Base-by-base conservation (phyloP, 2,113 vertebrate species). In the Eulemur rufifrons region DNA sequence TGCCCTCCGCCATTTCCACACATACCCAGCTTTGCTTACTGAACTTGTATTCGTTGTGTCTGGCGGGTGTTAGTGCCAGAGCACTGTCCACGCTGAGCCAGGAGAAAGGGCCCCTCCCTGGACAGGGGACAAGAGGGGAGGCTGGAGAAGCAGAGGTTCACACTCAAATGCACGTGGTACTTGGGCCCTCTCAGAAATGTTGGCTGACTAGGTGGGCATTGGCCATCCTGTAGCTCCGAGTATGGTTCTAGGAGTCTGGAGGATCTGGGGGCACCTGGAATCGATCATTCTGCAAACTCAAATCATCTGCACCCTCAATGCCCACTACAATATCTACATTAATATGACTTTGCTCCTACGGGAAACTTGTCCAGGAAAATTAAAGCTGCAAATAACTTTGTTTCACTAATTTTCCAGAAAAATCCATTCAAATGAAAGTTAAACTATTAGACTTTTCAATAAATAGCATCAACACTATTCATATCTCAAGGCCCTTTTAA, bases 151-250 rank as follows among this genome's bases (percentile, higher is more conserved):
- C 23, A 42, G 59, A 47, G 23, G 50, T 29, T 39, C 42, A 27
- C 21, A 18, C 14, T 15, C 42, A 61, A 77, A 32, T 2, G 32
- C 50, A 69, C 42, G 59, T 10, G 8, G 42, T 14, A 34, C 50
- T 13, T 5, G 7, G 52, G 88, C 42, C 73, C 10, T 37, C 69
- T 50, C 50, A 18, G 61, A 95, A 59, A 20, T 6, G 10, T 0
- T 8, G 13, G 9, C 32, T 4, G 5, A 5, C 23, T 11, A 32
- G 37, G 20, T 25, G 0, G 1, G 39, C 34, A 2, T 7, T 6
- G 10, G 47, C 34, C 32, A 1, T 25, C 68, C 86, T 78, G 18
- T 20, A 66, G 42, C 32, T 82, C 37, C 47, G 68, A 0, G 6
- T 27, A 18, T 56, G 84, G 61, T 32, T 81, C 47, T 8, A 61